Conservation (phyloP, 2,797 vertebrate species). For the Carapus acus region DNA sequence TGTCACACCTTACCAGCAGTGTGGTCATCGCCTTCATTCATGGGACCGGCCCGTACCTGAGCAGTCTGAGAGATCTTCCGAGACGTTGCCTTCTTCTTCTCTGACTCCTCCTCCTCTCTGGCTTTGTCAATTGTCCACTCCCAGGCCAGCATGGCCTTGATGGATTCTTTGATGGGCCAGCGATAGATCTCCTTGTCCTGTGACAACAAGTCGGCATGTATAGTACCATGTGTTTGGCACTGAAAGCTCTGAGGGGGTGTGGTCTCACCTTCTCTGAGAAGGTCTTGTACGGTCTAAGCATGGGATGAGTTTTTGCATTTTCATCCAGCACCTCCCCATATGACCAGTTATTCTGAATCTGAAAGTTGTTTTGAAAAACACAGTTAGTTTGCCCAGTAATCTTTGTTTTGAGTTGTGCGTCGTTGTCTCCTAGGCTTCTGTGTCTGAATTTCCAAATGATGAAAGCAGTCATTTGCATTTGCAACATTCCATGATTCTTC, state of each 20-base stretch:
- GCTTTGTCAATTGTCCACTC: constrained; percentile 93
- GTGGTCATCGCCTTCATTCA: neutral
- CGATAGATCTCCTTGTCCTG: constrained; percentile 97
- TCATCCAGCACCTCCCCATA: constrained; percentile 87
- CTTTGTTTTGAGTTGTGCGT: too few relatives aligned
- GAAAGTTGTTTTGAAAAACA: constrained; percentile 19
- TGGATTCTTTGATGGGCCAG: constrained; percentile 95
- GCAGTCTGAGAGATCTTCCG: constrained; percentile 90
- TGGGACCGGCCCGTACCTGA: constrained; percentile 69
- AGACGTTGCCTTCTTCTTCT: constrained; percentile 81
- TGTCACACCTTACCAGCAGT: neutral
- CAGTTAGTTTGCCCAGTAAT: too few relatives aligned
- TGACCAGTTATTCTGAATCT: constrained; percentile 96
- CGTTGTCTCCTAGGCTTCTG: neutral
- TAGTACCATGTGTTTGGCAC: neutral
- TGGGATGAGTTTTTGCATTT: constrained; percentile 87
- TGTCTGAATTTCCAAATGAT: too few relatives aligned
- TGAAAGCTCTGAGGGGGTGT: neutral
- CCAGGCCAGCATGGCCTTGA: constrained; percentile 97
- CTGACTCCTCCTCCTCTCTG: constrained; percentile 82
- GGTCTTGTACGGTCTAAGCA: constrained; percentile 94
- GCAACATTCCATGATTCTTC: too few relatives aligned
- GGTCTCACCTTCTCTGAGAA: constrained; percentile 89
- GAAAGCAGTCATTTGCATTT: too few relatives aligned
- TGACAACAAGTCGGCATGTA: neutral